phyloP scores from a whole-genome alignment of 1,140 invertebrate genomes.

The Cydia strobilella region DNA sequence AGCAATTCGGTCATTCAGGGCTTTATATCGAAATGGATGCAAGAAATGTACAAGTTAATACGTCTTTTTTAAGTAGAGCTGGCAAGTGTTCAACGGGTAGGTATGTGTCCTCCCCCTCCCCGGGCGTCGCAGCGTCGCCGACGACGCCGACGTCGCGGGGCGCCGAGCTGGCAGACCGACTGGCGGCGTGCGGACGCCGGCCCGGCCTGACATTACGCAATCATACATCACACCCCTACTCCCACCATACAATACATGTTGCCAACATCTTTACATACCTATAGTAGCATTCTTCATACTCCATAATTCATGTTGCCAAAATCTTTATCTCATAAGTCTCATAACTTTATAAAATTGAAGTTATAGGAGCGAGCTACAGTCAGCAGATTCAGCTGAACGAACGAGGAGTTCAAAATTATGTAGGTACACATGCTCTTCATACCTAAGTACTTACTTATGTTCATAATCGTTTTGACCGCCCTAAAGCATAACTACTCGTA shows the following conservation, averaged over 20 bases:
- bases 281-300: neutral
- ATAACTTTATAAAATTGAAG: neutral
- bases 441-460: too few species aligned
- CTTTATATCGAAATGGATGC: neutral
- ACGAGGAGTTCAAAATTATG: too few species aligned
- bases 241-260: neutral
- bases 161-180: slow-evolving; percentile 17
- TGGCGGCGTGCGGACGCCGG: slow-evolving; percentile 30
- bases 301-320: neutral
- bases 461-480: too few species aligned
- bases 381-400: neutral
- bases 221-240: neutral
- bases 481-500: too few species aligned
- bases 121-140: slow-evolving; percentile 19
- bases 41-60: slow-evolving; percentile 18
- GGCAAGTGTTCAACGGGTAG: slow-evolving; percentile 24
- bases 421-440: too few species aligned
- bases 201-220: slow-evolving; percentile 20
- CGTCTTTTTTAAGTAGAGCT: slow-evolving; percentile 22
- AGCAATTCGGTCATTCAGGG: neutral
- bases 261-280: slow-evolving; percentile 11
- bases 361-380: neutral
- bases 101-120: neutral
- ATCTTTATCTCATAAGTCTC: neutral
- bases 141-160: neutral